Evolutionary conservation across 2,113 vertebrate species (phyloP).

Genomic region (Cepphus grylle): DNA sequence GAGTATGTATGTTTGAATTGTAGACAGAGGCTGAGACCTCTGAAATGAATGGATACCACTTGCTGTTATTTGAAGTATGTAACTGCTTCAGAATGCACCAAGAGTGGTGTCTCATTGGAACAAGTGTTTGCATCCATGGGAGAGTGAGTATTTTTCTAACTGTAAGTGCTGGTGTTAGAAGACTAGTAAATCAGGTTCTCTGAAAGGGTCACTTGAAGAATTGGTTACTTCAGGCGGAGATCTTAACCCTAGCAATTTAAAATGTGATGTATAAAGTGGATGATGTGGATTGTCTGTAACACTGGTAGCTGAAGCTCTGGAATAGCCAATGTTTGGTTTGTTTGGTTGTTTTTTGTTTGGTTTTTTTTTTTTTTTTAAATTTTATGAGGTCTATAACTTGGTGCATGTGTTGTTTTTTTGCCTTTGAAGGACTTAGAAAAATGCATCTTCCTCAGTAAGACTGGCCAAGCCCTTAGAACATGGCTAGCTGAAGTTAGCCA

Average conservation of each 20-base stretch:
- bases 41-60: background rate
- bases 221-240: background rate
- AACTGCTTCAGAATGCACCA: background rate
- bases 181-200: background rate
- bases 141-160: background rate
- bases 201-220: background rate
- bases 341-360: background rate
- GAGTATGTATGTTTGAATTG: background rate
- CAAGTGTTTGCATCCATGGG: background rate
- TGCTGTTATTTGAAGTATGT: background rate
- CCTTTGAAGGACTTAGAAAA: background rate
- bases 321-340: background rate
- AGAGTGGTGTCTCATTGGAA: background rate
- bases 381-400: background rate
- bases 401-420: background rate
- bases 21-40: background rate
- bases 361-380: background rate
- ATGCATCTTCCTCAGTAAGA: background rate
- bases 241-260: background rate
- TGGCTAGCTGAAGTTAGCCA: background rate
- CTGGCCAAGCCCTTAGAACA: background rate
- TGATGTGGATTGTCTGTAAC: background rate
- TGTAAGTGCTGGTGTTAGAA: background rate
- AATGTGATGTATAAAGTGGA: background rate
- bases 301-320: background rate